Base-by-base conservation (phyloP, 2,888 invertebrate genomes). In the Melieria omissa region DNA sequence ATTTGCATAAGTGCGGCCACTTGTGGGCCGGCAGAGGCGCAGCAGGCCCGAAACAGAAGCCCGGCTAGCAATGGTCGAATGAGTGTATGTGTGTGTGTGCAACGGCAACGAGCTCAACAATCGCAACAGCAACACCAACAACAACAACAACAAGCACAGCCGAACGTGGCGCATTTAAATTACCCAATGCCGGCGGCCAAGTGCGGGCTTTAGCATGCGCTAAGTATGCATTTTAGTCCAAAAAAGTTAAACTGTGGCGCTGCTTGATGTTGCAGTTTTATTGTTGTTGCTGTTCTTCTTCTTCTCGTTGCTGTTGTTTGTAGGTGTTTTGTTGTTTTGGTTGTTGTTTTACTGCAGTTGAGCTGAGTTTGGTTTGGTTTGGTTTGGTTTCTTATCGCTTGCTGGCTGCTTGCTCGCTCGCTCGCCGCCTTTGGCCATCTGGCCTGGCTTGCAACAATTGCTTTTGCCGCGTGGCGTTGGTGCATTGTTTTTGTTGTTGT, bases 141-240 rank as follows among this genome's bases (percentile, higher is more conserved):
- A 57, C 57, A 29, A 57, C 57, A 4, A 9, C 55, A 14, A 57
- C 16, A 57, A 57, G 5, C 16, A 57, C 57, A 58, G 41, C 58
- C 5, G 83, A 81, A 79, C 81, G 81, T 81, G 80, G 79, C 78
- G 80, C 79, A 83, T 81, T 82, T 81, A 83, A 82, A 83, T 83
- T 80, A 69, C 76, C 77, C 65, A 73, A 29, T 66, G 76, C 78
- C 77, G 61, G 58, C 60, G 76, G 78, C 69, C 73, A 74, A 72
- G 71, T 76, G 75, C 74, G 55, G 74, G 70, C 71, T 75, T 75
- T 76, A 75, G 76, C 75, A 76, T 78, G 78, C 76, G 77, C 77
- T 78, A 78, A 78, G 77, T 78, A 74, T 76, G 75, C 76, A 76
- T 76, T 78, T 78, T 75, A 77, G 77, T 73, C 69, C 70, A 73